A percentile compares a stretch with the other conserved stretches of the same genome.
phyloP scores from a whole-genome alignment of 2,888 invertebrate genomes.

The Clepsis dumicolana region DNA sequence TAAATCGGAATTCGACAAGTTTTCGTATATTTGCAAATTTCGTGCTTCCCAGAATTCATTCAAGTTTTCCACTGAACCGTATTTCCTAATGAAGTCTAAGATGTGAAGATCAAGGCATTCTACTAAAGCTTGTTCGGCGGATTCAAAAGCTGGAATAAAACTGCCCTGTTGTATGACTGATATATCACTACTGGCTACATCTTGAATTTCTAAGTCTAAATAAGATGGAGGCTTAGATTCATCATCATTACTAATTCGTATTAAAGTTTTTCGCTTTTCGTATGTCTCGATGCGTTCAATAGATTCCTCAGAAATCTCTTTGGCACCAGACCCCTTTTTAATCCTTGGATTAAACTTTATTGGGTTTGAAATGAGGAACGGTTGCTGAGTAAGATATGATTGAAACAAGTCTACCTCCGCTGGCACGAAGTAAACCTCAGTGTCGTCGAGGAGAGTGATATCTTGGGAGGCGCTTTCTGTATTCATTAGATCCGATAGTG shows the following conservation, averaged over 20 bases:
- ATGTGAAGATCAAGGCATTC: constrained; percentile 57
- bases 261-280: constrained; percentile 2
- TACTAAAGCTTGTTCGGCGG: constrained; percentile 45
- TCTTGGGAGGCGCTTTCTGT: not conserved
- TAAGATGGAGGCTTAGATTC: constrained; percentile 16
- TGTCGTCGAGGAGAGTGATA: constrained; percentile 18
- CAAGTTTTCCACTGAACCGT: constrained; percentile 40
- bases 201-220: constrained; percentile 32
- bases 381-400: constrained; percentile 7
- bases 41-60: constrained; percentile 45
- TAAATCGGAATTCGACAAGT: constrained; percentile 48
- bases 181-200: not conserved
- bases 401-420: constrained; percentile 9
- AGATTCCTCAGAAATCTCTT: not conserved
- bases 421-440: constrained; percentile 35
- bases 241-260: not conserved
- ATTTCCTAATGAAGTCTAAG: constrained; percentile 50
- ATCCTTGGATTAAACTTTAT: constrained; percentile 14
- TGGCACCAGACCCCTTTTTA: constrained; percentile 7
- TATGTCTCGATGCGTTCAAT: constrained; percentile 21
- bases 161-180: constrained; percentile 14
- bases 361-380: constrained; percentile 35
- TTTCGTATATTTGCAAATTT: constrained; percentile 45
- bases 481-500: not conserved
- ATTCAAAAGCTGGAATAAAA: constrained; percentile 44